Evolutionary conservation across 2,888 invertebrate species (phyloP).

Genomic region (Eilema caniola): DNA sequence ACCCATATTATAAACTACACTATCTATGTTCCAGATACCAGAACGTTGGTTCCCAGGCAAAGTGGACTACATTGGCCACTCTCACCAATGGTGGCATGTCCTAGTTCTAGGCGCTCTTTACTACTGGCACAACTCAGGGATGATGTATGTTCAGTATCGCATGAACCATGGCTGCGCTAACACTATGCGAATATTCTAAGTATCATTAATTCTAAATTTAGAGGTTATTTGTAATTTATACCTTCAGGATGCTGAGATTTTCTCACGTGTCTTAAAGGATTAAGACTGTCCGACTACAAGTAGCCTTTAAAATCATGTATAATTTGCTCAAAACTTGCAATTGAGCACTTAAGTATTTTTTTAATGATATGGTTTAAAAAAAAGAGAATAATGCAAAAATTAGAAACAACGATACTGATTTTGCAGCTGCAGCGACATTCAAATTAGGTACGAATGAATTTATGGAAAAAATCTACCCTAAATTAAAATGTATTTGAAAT

Average conservation of each 20-base stretch:
- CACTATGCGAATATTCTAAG: slow-evolving; percentile 87
- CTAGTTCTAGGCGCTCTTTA: slow-evolving; percentile 95
- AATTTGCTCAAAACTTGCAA: not conserved
- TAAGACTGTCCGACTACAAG: not conserved
- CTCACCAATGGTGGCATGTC: slow-evolving; percentile 99
- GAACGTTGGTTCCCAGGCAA: slow-evolving; percentile 95
- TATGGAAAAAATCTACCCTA: not conserved
- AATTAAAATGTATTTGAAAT: not conserved
- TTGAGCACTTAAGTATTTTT: slow-evolving; percentile 5
- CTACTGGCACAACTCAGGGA: slow-evolving; percentile 97
- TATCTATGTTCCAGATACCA: slow-evolving; percentile 86
- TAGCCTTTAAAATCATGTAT: slow-evolving; percentile 2
- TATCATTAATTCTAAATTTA: not conserved
- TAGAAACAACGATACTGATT: not conserved
- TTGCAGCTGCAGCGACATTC: not conserved
- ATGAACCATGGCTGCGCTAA: slow-evolving; percentile 93
- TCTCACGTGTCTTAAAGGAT: not conserved
- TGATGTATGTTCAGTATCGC: slow-evolving; percentile 93
- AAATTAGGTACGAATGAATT: too few species aligned
- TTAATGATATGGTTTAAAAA: slow-evolving; percentile 11
- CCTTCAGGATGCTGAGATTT: slow-evolving; percentile 1
- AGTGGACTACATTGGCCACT: slow-evolving; percentile 97
- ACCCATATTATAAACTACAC: not conserved
- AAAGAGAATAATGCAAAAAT: slow-evolving; percentile 9
- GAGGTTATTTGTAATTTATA: not conserved